Percentiles rank a stretch among this genome's conserved stretches.
Evolutionary conservation across 2,113 vertebrate species (phyloP).

Genomic region (Ptychochromis oligacanthus): DNA sequence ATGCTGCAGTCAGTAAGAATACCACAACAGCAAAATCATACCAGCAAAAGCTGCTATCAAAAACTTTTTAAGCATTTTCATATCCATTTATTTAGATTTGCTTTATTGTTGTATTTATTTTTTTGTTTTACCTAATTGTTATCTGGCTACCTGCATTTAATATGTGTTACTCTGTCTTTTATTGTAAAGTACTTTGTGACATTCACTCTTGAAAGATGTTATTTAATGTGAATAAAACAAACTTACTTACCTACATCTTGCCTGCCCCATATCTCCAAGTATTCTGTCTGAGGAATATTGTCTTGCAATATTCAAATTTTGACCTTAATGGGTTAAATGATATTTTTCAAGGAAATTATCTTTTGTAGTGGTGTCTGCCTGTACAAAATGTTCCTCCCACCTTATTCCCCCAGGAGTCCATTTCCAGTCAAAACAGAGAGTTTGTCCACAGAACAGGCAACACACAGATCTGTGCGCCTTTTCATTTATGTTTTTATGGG

Average conservation of each 20-base stretch:
- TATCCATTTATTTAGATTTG: neutral
- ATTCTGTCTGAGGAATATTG: neutral
- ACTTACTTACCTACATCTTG: neutral
- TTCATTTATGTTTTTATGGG: slow-evolving; percentile 36
- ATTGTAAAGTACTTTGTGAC: neutral
- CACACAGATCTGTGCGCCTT: neutral
- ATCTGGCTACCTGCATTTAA: neutral
- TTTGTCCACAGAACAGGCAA: slow-evolving; percentile 27
- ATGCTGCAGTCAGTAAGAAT: neutral
- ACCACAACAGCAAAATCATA: neutral
- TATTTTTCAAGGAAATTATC: neutral
- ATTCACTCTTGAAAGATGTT: neutral
- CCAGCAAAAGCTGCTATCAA: neutral
- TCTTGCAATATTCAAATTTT: fast-evolving
- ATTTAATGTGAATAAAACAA: neutral
- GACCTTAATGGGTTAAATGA: neutral
- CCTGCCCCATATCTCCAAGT: neutral
- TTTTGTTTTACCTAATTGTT: neutral
- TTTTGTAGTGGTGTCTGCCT: slow-evolving; percentile 30
- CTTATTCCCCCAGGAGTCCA: slow-evolving; percentile 71
- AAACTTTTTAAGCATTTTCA: neutral
- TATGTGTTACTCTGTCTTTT: neutral
- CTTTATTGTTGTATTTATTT: neutral
- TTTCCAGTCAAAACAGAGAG: slow-evolving; percentile 71
- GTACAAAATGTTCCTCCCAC: slow-evolving; percentile 14